These are phyloP conservation scores for Eubasilissa regina DNA, from an alignment of 1,140 invertebrate species.

Conservation along the genomic window DNA sequence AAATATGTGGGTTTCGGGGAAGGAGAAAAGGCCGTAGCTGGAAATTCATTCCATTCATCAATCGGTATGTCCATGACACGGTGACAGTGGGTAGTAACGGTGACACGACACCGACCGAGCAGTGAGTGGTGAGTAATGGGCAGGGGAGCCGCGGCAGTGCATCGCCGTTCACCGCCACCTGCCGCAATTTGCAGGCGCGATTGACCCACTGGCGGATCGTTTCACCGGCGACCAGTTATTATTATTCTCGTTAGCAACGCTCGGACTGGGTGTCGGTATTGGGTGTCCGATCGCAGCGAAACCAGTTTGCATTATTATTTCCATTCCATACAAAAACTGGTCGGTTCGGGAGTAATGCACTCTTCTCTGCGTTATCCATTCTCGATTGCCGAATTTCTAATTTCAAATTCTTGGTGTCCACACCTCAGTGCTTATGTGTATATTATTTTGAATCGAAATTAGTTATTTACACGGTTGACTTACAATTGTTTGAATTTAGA, in stretches of 20 bases:
- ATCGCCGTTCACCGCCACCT: conserved; percentile 18
- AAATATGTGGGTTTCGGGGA: too few relatives aligned
- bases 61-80: too few relatives aligned
- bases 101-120: conserved; percentile 23
- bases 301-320: conserved; percentile 39
- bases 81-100: background rate
- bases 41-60: too few relatives aligned
- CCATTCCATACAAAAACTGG: conserved; percentile 34
- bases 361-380: conserved; percentile 21
- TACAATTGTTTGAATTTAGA: too few relatives aligned
- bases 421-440: background rate
- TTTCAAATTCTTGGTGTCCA: conserved; percentile 33
- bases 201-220: conserved; percentile 39
- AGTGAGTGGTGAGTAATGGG: background rate
- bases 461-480: too few relatives aligned
- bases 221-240: background rate
- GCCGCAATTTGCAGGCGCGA: conserved; percentile 11
- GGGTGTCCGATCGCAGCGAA: background rate
- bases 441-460: too few relatives aligned
- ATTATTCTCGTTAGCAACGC: too few relatives aligned
- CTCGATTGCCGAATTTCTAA: conserved; percentile 41
- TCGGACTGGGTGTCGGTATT: too few relatives aligned
- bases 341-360: conserved; percentile 41
- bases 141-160: too few relatives aligned
- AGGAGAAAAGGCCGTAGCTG: too few relatives aligned